These are phyloP conservation scores for Ferdinandea cuprea DNA, from an alignment of 2,888 invertebrate species.

Conservation along the genomic window DNA sequence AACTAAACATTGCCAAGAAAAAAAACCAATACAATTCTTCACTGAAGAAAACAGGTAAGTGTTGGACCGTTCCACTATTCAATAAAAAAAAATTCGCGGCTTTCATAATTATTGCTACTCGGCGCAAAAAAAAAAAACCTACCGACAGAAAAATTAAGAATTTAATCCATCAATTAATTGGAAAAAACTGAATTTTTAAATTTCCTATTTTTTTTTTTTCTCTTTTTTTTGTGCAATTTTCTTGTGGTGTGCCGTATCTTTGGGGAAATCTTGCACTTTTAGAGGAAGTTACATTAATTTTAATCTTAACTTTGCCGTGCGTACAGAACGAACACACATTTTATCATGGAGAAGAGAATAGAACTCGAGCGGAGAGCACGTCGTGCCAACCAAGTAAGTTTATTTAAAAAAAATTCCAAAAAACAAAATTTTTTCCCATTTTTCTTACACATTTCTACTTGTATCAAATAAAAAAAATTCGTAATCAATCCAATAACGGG, in stretches of 20 bases:
- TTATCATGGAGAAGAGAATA: constrained; percentile 96
- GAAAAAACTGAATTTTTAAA: constrained; percentile 29
- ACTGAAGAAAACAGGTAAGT: constrained; percentile 64
- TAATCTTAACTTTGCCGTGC: constrained; percentile 57
- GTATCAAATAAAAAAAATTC: neutral
- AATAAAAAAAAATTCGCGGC: constrained; percentile 69
- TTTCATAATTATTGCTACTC: constrained; percentile 73
- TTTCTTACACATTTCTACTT: too few species aligned
- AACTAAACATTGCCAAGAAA: constrained; percentile 4
- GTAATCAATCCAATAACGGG: constrained; percentile 40
- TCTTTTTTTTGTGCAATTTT: constrained; percentile 38
- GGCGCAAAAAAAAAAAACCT: constrained; percentile 59
- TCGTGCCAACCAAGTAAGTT: constrained; percentile 93
- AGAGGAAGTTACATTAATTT: constrained; percentile 51
- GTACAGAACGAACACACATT: constrained; percentile 29
- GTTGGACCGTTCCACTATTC: constrained; percentile 61
- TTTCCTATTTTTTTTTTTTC: constrained; percentile 42
- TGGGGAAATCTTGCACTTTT: constrained; percentile 41
- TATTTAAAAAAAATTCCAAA: constrained; percentile 4
- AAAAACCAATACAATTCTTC: constrained; percentile 66
- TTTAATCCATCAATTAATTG: constrained; percentile 47
- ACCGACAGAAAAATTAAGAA: constrained; percentile 58
- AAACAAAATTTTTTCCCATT: too few species aligned
- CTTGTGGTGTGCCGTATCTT: constrained; percentile 41
- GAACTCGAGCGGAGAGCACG: constrained; percentile 96